Percentiles rank a stretch among this genome's conserved stretches.
phyloP scores from a whole-genome alignment of 2,113 vertebrate species.

The Salvelinus fontinalis region DNA sequence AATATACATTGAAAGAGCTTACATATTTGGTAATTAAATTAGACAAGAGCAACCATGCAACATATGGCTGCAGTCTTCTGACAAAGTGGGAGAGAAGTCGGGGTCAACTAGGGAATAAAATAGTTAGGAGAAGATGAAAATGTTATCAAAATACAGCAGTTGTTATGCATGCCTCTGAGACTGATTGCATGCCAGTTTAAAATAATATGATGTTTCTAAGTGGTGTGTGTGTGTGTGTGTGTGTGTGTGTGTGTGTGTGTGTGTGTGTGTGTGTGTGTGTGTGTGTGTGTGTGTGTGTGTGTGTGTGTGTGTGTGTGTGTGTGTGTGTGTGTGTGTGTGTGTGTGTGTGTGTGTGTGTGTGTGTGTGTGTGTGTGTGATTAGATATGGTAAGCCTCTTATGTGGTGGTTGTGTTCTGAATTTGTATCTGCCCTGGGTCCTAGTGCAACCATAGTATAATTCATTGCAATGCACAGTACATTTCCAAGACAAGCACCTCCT shows the following conservation, averaged over 20 bases:
- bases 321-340: slow-evolving; percentile 51
- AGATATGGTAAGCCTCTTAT: slow-evolving; percentile 79
- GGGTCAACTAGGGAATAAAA: slow-evolving; percentile 61
- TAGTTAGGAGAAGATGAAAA: slow-evolving; percentile 67
- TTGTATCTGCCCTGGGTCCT: slow-evolving; percentile 71
- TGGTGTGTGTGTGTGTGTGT: slow-evolving; percentile 19
- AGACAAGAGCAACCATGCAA: slow-evolving; percentile 37
- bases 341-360: slow-evolving; percentile 33
- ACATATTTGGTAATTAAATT: slow-evolving; percentile 45
- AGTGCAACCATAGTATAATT: slow-evolving; percentile 43
- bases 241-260: slow-evolving; percentile 24
- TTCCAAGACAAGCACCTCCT: background rate
- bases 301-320: slow-evolving; percentile 35
- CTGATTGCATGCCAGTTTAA: slow-evolving; percentile 50
- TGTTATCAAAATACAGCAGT: slow-evolving; percentile 69
- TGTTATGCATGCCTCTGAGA: slow-evolving; percentile 54
- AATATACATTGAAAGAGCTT: slow-evolving; percentile 11
- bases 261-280: slow-evolving; percentile 39
- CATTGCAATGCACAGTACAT: background rate
- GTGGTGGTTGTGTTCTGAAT: slow-evolving; percentile 74
- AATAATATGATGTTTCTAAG: slow-evolving; percentile 58
- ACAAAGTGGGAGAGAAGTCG: slow-evolving; percentile 40
- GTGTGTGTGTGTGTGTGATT: slow-evolving; percentile 61
- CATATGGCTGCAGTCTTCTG: slow-evolving; percentile 55
- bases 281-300: slow-evolving; percentile 13